Percentiles rank a stretch among this genome's conserved stretches.
These are phyloP conservation scores for Fukomys damarensis DNA, from an alignment of 2,113 vertebrate genomes.

Conservation along the genomic window DNA sequence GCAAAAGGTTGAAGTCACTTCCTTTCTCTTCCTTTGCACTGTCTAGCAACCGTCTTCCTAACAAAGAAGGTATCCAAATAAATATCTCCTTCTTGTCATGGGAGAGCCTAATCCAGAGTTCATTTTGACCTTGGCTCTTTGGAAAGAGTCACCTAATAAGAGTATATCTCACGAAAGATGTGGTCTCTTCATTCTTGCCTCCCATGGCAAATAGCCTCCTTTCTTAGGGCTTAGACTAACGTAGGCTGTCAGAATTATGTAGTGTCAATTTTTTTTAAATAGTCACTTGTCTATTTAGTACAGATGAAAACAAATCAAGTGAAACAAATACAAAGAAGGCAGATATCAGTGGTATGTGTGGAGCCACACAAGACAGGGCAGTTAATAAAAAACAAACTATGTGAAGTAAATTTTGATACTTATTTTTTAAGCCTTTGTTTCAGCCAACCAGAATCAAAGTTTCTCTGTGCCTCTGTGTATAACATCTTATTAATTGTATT, in stretches of 20 bases:
- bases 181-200: conserved; percentile 42
- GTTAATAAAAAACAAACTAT: conserved; percentile 58
- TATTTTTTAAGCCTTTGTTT: conserved; percentile 34
- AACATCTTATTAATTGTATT: conserved; percentile 69
- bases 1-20: conserved; percentile 72
- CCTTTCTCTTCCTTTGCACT: conserved; percentile 56
- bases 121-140: conserved; percentile 71
- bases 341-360: background rate
- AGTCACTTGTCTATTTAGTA: conserved; percentile 14
- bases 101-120: conserved; percentile 44
- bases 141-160: conserved; percentile 59
- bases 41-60: conserved; percentile 52
- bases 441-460: conserved; percentile 27
- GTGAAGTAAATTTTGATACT: conserved; percentile 54
- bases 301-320: conserved; percentile 53
- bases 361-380: conserved; percentile 33
- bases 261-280: conserved; percentile 55
- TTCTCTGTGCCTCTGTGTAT: conserved; percentile 49
- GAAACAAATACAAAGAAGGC: conserved; percentile 41
- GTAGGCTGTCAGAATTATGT: conserved; percentile 40
- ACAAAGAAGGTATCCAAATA: conserved; percentile 55
- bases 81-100: conserved; percentile 55
- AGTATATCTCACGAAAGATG: conserved; percentile 58
- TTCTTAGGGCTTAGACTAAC: background rate
- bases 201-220: conserved; percentile 36